These are phyloP conservation scores for Scrobipalpa costella DNA, from an alignment of 2,888 invertebrate species.

Conservation along the genomic window DNA sequence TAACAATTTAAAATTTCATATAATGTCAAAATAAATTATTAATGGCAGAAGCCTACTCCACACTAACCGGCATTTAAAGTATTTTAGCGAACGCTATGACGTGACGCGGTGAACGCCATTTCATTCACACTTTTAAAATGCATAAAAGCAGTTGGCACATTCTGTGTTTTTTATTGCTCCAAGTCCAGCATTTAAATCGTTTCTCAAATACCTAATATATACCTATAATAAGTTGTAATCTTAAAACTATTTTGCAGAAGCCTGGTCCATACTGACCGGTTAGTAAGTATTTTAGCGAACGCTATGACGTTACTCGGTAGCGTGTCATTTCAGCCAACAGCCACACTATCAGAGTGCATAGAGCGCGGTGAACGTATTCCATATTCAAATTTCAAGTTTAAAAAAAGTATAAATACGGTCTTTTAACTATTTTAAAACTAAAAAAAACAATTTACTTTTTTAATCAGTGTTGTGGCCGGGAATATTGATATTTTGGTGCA, in stretches of 20 bases:
- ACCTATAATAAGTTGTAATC: neutral
- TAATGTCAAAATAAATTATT: too few relatives aligned
- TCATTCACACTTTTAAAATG: too few relatives aligned
- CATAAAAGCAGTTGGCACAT: too few relatives aligned
- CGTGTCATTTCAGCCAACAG: slow-evolving; percentile 3
- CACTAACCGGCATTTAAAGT: neutral
- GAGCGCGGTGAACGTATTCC: slow-evolving; percentile 7
- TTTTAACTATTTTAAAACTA: too few relatives aligned
- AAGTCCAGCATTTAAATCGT: too few relatives aligned
- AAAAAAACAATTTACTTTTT: too few relatives aligned
- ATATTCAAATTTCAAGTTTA: neutral
- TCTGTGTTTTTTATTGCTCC: too few relatives aligned
- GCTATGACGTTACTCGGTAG: neutral
- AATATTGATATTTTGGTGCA: too few relatives aligned
- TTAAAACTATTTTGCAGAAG: neutral
- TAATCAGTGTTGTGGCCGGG: too few relatives aligned
- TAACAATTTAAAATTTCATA: too few relatives aligned
- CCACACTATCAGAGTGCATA: neutral
- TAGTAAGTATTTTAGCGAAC: slow-evolving; percentile 1
- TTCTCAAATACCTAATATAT: neutral
- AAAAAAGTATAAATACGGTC: too few relatives aligned
- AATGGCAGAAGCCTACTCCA: slow-evolving; percentile 8
- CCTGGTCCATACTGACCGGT: neutral
- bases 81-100: neutral
- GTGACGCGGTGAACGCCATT: neutral